Percentiles rank a stretch among this genome's conserved stretches.
phyloP scores from a whole-genome alignment of 1,140 invertebrate species.

The Lucilia sericata region DNA sequence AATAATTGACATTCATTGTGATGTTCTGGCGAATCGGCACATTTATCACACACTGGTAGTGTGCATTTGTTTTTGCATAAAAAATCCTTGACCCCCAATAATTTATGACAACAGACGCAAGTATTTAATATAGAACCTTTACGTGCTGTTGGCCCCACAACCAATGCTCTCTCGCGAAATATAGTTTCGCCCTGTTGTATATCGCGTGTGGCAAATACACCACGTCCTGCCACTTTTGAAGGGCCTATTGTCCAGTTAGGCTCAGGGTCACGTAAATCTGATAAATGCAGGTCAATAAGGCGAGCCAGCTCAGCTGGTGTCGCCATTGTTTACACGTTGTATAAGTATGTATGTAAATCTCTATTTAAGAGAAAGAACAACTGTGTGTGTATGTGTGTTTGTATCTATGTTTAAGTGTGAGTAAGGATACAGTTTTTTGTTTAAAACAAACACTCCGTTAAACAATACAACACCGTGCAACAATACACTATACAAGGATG shows the following conservation, averaged over 20 bases:
- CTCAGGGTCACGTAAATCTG: conserved; percentile 57
- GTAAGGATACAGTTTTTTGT: too few relatives aligned
- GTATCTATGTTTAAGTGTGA: too few relatives aligned
- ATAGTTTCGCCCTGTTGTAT: conserved; percentile 76
- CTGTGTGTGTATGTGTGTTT: not conserved
- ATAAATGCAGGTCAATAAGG: conserved; percentile 61
- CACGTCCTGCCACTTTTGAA: conserved; percentile 68
- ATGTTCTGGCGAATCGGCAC: conserved; percentile 72
- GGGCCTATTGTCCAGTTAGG: conserved; percentile 61
- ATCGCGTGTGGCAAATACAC: conserved; percentile 75
- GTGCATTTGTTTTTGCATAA: conserved; percentile 68
- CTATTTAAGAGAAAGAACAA: not conserved
- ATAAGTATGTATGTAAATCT: not conserved
- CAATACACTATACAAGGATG: not conserved
- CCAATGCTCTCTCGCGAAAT: conserved; percentile 75
- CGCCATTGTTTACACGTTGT: conserved; percentile 49
- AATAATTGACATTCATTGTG: conserved; percentile 73
- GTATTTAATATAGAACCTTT: conserved; percentile 63
- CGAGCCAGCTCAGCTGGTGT: conserved; percentile 63
- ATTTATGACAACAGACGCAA: conserved; percentile 61
- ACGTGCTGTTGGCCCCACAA: conserved; percentile 72
- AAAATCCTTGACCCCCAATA: conserved; percentile 65
- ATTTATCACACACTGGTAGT: conserved; percentile 69
- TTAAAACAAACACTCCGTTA: too few relatives aligned
- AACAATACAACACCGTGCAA: not conserved